Evolutionary conservation across 1,140 invertebrate species (phyloP), one percentile per base, ranked within the genome.

Genomic region (Rhysida immarginata): DNA sequence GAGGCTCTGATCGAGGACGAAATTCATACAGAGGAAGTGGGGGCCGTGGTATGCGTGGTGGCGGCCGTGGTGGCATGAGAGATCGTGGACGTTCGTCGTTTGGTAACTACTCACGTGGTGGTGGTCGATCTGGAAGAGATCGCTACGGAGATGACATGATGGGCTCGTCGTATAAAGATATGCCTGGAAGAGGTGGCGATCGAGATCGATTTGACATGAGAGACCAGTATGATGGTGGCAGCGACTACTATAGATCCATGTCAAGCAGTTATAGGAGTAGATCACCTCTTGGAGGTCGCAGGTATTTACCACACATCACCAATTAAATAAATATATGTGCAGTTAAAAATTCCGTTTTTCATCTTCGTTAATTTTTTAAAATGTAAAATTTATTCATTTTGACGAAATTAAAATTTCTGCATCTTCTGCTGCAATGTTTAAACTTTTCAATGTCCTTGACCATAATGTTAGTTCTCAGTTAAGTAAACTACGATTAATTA

Each of bases 11-110:
- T 11, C 20, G 58, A 16, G 29, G 53, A 35, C 48, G 59, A 26
- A 46, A 58, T 23, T 25, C 53, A 11, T 42, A 53, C 14, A 29
- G 53, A 14, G 43, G 45, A 8, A 14, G 60, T 20, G 59, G 60
- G 2, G 56, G 60, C 11, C 16, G 44, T 5, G 44, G 44, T 23
- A 46, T 46, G 44, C 44, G 44, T 18, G 35, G 35, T 11, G 44
- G 44, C 5, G 44, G 44, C 44, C 16, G 44, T 16, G 44, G 44
- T 13, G 35, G 35, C 18, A 44, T 42, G 27, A 42, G 54, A 55
- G 35, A 46, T 26, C 35, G 54, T 20, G 44, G 44, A 5, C 43
- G 54, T 23, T 49, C 43, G 23, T 44, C 54, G 20, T 11, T 13
- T 18, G 50, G 58, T 20, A 35, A 26, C 26, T 59, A 52, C 55